phyloP scores from a whole-genome alignment of 2,113 vertebrate species.

The Gadus macrocephalus region DNA sequence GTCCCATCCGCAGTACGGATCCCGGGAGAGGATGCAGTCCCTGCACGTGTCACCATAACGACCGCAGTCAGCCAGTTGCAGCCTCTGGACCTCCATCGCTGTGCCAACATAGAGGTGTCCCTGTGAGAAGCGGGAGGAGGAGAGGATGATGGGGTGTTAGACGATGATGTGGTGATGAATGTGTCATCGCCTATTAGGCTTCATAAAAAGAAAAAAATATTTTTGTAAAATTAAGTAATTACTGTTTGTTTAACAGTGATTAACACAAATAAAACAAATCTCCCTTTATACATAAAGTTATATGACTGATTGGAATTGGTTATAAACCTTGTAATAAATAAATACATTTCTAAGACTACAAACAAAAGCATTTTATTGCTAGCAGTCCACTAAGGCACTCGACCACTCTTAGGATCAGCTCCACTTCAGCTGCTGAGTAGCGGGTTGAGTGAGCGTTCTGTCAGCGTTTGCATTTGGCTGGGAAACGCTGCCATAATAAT shows the following conservation, averaged over 20 bases:
- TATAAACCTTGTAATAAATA: conserved; percentile 4
- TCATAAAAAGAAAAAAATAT: too few species aligned
- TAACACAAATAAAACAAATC: too few species aligned
- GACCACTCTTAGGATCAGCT: too few species aligned
- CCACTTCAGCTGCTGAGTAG: too few species aligned
- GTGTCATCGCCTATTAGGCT: too few species aligned
- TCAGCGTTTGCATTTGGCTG: too few species aligned
- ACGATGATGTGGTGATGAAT: too few species aligned
- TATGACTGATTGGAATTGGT: neutral
- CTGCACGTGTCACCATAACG: conserved; percentile 76
- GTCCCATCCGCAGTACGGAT: conserved; percentile 81
- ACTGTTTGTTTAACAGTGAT: too few species aligned
- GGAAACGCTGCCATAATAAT: too few species aligned
- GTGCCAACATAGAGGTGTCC: conserved; percentile 77
- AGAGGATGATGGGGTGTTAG: neutral
- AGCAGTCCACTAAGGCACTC: too few species aligned
- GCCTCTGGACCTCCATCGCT: conserved; percentile 70
- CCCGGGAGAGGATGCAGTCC: conserved; percentile 76
- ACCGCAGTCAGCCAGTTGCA: conserved; percentile 73
- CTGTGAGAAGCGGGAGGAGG: conserved; percentile 43
- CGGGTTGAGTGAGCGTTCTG: too few species aligned
- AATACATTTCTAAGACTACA: neutral
- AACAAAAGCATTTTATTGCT: neutral
- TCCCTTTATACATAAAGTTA: neutral
- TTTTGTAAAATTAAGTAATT: too few species aligned